Evolutionary conservation across 2,888 invertebrate species (phyloP), one percentile per base, ranked within the genome.

Genomic region (Carcina quercana): DNA sequence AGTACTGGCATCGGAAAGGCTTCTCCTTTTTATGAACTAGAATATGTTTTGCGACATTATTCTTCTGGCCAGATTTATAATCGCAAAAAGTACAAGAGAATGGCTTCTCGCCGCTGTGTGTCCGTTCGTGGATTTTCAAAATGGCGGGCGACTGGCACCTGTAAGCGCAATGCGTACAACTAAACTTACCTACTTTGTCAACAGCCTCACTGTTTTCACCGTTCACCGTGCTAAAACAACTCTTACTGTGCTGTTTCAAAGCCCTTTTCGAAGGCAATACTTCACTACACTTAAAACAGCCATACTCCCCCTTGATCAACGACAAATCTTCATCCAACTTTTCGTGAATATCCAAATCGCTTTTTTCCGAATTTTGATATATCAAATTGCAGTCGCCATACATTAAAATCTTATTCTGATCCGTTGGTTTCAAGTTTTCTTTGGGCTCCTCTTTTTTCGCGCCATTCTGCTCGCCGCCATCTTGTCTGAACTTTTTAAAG

Each of bases 11-110:
- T 0, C 72, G 47, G 19, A 78, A 84, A 0, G 85, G 85, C 40
- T 85, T 85, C 29, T 85, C 79, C 28, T 85, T 84, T 80, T 83
- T 85, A 25, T 85, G 85, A 0, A 85, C 83, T 10, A 85, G 34
- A 3, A 84, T 74, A n/a, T 85, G 85, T 53, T 85, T 85, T 0
- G 82, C 83, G 0, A 85, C 84, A 21, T 85, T 85, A 22, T 85
- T 85, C 34, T 85, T 85, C 32, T 85, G 85, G 0, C 84, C 84
- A 0, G 85, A 84, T 41, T 85, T 85, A 42, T 85, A 85, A 39
- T 79, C 76, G 39, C 85, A 85, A 31, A 79, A 80, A 0, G 69
- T 78, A 30, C 85, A 85, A 0, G 78, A 69, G 17, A 82, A 85
- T 0, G 85, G 85, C 15, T 83, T 84, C 13, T 83, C 85, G 0